Percentiles rank a stretch among this genome's conserved stretches.
Evolutionary conservation across 2,888 invertebrate genomes (phyloP).

Genomic region (Trichopria drosophilae): DNA sequence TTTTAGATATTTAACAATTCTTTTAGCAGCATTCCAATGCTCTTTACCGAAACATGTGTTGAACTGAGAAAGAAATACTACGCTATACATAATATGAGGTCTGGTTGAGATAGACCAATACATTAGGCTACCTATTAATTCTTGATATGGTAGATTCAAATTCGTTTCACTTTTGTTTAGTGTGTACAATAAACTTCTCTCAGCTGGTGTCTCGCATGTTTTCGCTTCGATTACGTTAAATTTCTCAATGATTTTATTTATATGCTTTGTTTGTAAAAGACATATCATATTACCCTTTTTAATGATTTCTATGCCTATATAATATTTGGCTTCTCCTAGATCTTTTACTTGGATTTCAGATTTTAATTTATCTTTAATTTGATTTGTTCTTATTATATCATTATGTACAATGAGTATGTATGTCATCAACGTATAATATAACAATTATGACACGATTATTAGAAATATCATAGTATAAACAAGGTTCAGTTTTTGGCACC

Average conservation of each 20-base stretch:
- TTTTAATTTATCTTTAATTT: constrained; percentile 9
- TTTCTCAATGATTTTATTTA: constrained; percentile 13
- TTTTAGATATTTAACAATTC: constrained; percentile 9
- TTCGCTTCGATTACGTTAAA: constrained; percentile 16
- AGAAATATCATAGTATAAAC: too few species aligned
- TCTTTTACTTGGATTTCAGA: constrained; percentile 11
- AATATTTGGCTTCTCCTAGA: constrained; percentile 12
- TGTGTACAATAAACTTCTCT: constrained; percentile 3
- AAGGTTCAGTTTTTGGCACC: not conserved
- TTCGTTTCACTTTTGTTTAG: not conserved
- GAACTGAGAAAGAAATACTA: constrained; percentile 6
- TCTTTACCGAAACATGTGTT: not conserved
- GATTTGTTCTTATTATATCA: constrained; percentile 5
- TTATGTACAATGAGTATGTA: too few species aligned
- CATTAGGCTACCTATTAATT: constrained; percentile 6
- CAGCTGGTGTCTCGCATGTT: not conserved
- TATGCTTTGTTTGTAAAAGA: constrained; percentile 10
- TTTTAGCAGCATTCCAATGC: not conserved
- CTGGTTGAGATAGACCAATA: not conserved
- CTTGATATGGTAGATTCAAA: constrained; percentile 4
- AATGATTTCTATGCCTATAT: constrained; percentile 11
- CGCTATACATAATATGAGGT: not conserved
- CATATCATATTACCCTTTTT: constrained; percentile 5
- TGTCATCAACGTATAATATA: too few species aligned
- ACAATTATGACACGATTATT: too few species aligned